Evolutionary conservation across 2,888 invertebrate genomes (phyloP).

Genomic region (Theretra japonica): DNA sequence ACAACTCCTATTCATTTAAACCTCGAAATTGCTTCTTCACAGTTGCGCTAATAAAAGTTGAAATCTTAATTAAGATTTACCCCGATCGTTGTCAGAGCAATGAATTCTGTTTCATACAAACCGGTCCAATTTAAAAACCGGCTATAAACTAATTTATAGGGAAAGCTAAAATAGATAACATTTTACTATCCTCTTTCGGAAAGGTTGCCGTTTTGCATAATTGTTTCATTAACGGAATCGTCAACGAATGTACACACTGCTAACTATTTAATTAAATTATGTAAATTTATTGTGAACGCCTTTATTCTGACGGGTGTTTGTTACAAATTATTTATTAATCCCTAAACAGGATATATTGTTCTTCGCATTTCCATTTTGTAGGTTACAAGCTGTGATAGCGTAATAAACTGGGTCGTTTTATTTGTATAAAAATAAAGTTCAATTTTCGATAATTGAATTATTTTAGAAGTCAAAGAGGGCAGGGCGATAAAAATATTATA

Average conservation of each 20-base stretch:
- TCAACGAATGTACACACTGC: conserved; percentile 24
- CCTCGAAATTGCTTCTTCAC: neutral
- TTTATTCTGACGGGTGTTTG: conserved; percentile 25
- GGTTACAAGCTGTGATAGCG: conserved; percentile 7
- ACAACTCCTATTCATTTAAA: neutral
- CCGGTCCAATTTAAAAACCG: conserved; percentile 17
- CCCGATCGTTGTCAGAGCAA: conserved; percentile 38
- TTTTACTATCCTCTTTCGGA: conserved; percentile 41
- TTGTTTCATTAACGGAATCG: conserved; percentile 39
- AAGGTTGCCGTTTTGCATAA: conserved; percentile 43
- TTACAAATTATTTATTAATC: conserved; percentile 26
- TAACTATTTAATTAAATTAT: conserved; percentile 29
- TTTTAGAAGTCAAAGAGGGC: too few species aligned
- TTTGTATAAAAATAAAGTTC: neutral
- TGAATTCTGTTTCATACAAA: conserved; percentile 36
- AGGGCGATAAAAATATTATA: neutral
- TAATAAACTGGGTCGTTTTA: neutral
- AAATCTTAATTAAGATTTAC: conserved; percentile 39
- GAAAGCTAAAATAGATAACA: conserved; percentile 50
- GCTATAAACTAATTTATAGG: conserved; percentile 50
- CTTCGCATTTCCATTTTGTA: conserved; percentile 23
- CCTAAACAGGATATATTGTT: conserved; percentile 19
- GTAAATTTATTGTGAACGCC: conserved; percentile 19
- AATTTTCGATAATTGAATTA: neutral
- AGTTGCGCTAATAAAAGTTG: conserved; percentile 31